Base-by-base conservation (phyloP, 2,888 invertebrate species). In the Macrosiphum euphorbiae region DNA sequence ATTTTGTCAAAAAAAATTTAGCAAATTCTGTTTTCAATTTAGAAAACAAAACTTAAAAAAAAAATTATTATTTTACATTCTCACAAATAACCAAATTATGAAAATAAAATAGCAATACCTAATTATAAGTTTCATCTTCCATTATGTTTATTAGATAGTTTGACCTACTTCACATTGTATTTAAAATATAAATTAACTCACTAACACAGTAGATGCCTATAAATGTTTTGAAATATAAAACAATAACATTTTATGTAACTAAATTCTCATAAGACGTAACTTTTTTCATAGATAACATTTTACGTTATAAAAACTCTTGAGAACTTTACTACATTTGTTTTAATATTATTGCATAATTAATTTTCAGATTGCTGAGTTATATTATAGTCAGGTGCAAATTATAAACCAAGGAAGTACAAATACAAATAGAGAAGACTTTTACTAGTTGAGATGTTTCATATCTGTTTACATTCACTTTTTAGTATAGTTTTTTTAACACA, bases 301-400 rank as follows among this genome's bases (percentile, higher is more conserved):
- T 88, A 26, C 20, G 28, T 87, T 87, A 28, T 92, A 50, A 35
- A 67, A 24, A 24, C 20, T 50, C 67, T 28, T 67, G 52, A 88
- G 67, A 87, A 92, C 35, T 61, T 67, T 67, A 50, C 13, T 86
- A 44, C 7, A 16, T n/a, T 26, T 0, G 44, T 87, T 3, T 41
- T 41, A 35, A 90, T 86, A 55, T 50, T 86, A 55, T 92, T 92
- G n/a, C n/a, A 78, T 44, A 78, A 94, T 50, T 58, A 35, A 94
- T 94, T 95, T 95, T 35, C 95, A 96, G 96, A 97, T 99, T 84
- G 98, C 98, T 0, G 97, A 97, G 78, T 97, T 99, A 98, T 99
- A 99, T 96, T 97, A 97, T 7, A 98, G 97, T 95, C 99, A 99
- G 96, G 99, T 99, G 95, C 98, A 98, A 96, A 98, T 99, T 52